Evolutionary conservation across 2,113 vertebrate species (phyloP), one percentile per base, ranked within the genome.

Genomic region (Corydoras maculifer): DNA sequence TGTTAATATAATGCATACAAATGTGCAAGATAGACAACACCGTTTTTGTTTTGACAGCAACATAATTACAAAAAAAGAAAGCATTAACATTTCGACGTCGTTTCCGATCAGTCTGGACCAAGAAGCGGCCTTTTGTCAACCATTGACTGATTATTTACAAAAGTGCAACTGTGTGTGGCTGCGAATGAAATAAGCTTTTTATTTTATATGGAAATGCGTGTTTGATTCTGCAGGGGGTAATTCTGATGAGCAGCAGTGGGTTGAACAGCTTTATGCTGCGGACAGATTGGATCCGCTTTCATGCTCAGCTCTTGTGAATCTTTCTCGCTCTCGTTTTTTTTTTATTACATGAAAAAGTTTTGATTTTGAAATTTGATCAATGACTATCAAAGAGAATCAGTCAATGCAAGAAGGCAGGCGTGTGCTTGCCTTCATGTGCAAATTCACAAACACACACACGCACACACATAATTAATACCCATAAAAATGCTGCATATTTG

Each of bases 271-370:
- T 80, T 69, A 59, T 67, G 58, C 70, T 55, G 31, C 62, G 73
- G 69, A 77, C 73, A 77, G 75, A 77, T 77, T 77, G 62, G 72
- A 67, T 75, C 48, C 30, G 59, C 78, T 80, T 77, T 77, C 58
- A 35, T 69, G 55, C 30, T 15, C 68, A 49, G 60, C 66, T 73
- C 65, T 69, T 53, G 63, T 78, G 49, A 12, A 43, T 29, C 31
- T 58, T 13, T 50, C 62, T n/a, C 65, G 1, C 18, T 1, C 18
- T 25, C 18, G 18, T 25, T 25, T 25, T 72, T 53, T 32, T 67
- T 58, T 54, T 18, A 18, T 62, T 14, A 9, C 58, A 58, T 8
- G 43, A 18, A 70, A 70, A 77, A 66, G 43, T 51, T 53, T 12
- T 60, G 72, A 35, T 61, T 48, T 64, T 69, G 77, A 68, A 75